phyloP scores from a whole-genome alignment of 2,888 invertebrate species.

The Pseudanteris insignis region DNA sequence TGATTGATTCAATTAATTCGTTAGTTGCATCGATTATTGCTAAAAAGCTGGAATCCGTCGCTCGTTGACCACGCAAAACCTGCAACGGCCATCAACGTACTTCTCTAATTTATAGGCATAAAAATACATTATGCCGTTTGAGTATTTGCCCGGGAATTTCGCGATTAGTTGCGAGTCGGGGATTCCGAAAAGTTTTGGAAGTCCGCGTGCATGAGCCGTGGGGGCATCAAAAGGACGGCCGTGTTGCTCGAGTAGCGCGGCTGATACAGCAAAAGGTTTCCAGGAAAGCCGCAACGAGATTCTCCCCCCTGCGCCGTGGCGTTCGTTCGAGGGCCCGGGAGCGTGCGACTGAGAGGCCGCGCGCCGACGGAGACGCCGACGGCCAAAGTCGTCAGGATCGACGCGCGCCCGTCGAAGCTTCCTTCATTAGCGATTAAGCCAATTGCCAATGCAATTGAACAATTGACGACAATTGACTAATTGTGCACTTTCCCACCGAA shows the following conservation, averaged over 20 bases:
- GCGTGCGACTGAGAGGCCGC: slow-evolving; percentile 14
- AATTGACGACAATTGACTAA: slow-evolving; percentile 61
- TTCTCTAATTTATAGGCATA: slow-evolving; percentile 12
- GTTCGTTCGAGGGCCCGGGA: slow-evolving; percentile 27
- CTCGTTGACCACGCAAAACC: too few species aligned
- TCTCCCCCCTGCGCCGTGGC: slow-evolving; percentile 18
- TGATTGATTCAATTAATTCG: slow-evolving; percentile 7
- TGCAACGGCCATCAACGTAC: too few species aligned
- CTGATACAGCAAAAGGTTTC: slow-evolving; percentile 50
- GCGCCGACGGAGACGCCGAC: slow-evolving; percentile 6
- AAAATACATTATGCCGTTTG: slow-evolving; percentile 8
- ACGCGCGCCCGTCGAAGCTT: slow-evolving; percentile 34
- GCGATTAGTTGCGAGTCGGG: slow-evolving; percentile 35
- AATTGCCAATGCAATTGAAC: slow-evolving; percentile 54
- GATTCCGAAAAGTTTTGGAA: slow-evolving; percentile 43
- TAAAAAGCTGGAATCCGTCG: slow-evolving; percentile 2
- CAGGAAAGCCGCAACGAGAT: slow-evolving; percentile 48
- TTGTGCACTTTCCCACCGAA: slow-evolving; percentile 60
- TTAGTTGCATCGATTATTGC: slow-evolving; percentile 7
- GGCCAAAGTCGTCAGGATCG: slow-evolving; percentile 32
- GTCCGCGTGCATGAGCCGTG: slow-evolving; percentile 25
- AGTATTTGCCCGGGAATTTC: slow-evolving; percentile 32
- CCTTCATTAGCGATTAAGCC: slow-evolving; percentile 39
- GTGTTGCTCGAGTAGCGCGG: slow-evolving; percentile 38
- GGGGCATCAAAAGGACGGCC: slow-evolving; percentile 32